A percentile compares a stretch with the other conserved stretches of the same genome.
phyloP scores from a whole-genome alignment of 1,140 invertebrate species.

The Caenorhabditis briggsae region DNA sequence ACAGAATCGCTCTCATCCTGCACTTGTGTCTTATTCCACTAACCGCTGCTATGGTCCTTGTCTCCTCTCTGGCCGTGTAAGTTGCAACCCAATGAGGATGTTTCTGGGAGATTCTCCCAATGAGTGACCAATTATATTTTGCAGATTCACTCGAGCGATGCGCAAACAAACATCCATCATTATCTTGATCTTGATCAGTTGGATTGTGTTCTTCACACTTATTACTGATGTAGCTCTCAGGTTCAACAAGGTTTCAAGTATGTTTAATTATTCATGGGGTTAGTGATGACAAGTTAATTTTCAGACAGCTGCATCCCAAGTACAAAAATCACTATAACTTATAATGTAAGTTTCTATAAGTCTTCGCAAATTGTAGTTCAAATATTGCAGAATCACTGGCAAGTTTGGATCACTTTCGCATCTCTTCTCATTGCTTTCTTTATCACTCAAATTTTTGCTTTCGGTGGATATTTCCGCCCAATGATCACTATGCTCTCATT shows the following conservation, averaged over 20 bases:
- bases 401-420: neutral
- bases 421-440: neutral
- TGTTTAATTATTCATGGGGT: too few relatives aligned
- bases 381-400: conserved; percentile 5
- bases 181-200: conserved; percentile 44
- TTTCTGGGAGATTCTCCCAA: neutral
- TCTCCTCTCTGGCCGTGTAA: neutral
- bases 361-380: neutral
- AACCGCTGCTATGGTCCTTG: neutral
- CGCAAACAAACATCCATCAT: neutral
- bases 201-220: neutral
- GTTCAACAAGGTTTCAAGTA: too few relatives aligned
- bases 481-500: conserved; percentile 19
- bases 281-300: too few relatives aligned
- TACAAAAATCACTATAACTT: neutral
- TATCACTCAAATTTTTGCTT: conserved; percentile 45
- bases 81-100: neutral
- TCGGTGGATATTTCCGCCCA: conserved; percentile 9
- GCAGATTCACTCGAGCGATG: conserved; percentile 34
- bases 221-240: neutral
- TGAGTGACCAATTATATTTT: conserved; percentile 1
- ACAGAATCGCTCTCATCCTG: neutral
- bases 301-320: neutral
- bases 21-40: neutral
- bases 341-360: neutral